Evolutionary conservation across 2,113 vertebrate genomes (phyloP), one percentile per base, ranked within the genome.

Genomic region (Clarias gariepinus): DNA sequence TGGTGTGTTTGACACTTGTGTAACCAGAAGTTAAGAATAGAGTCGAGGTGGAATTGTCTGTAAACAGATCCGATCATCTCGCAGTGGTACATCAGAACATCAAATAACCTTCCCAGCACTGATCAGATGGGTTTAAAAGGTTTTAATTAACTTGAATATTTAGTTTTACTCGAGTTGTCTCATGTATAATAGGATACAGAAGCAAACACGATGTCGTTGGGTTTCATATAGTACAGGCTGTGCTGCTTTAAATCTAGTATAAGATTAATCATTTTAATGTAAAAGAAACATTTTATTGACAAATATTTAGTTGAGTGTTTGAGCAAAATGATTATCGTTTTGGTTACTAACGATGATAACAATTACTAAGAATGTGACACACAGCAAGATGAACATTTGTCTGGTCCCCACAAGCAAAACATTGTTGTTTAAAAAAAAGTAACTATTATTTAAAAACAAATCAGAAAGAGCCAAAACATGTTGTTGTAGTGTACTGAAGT

Each of bases 141-240:
- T 74, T 83, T 79, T 68, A 82, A 87, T 89, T 85, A 89, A 76
- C 71, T 30, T 1, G 53, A 21, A 47, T 60, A n/a, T 69, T n/a
- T 64, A 28, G 61, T 87, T 74, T 68, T 64, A 85, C 81, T 82
- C 15, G 36, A 33, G 52, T 63, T 58, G 25, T 52, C 66, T n/a
- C 66, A 33, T 52, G 85, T 87, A 47, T 82, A 83, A 82, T 85
- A 58, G 81, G 25, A 76, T 21, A 28, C 58, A 16, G 82, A 61
- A 78, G 77, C 81, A 86, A 78, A 63, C 36, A 78, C 80, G 63
- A 58, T 55, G 80, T 19, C 60, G 23, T 2, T 5, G n/a, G n/a
- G 83, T 28, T 82, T 73, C 12, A 41, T 68, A 23, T 18, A 25
- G 11, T 23, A 41, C n/a, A 13, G 2, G 3, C 6, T 13, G 4